Evolutionary conservation across 1,140 invertebrate species (phyloP).

Genomic region (Chrysomallon squamiferum): DNA sequence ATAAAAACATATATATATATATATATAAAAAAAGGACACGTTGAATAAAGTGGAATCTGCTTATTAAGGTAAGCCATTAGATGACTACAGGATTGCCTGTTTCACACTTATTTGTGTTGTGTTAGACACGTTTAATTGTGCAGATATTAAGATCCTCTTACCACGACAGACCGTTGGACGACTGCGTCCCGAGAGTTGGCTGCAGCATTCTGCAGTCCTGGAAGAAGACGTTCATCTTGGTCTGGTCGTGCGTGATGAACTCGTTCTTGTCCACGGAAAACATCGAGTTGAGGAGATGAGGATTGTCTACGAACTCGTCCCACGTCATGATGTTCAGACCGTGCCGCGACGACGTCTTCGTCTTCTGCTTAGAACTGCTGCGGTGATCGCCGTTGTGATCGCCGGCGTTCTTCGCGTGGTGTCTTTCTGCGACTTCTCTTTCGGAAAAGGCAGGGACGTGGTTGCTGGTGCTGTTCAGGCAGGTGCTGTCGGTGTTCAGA

Average conservation of each 20-base stretch:
- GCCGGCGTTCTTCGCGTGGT: neutral
- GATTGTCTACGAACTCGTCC: slow-evolving; percentile 39
- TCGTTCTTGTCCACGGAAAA: slow-evolving; percentile 34
- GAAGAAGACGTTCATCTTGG: slow-evolving; percentile 44
- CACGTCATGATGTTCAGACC: slow-evolving; percentile 38
- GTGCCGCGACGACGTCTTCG: neutral
- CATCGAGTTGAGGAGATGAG: slow-evolving; percentile 29
- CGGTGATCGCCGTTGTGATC: neutral
- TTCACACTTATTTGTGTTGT: too few species aligned
- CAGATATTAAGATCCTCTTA: too few species aligned
- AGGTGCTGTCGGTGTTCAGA: too few species aligned
- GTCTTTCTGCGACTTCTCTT: neutral
- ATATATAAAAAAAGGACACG: too few species aligned
- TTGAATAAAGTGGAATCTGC: too few species aligned
- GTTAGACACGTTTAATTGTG: too few species aligned
- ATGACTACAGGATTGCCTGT: too few species aligned
- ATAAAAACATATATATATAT: too few species aligned
- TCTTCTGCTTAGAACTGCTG: too few species aligned
- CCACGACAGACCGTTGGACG: slow-evolving; percentile 39
- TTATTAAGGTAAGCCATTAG: too few species aligned
- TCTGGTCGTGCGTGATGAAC: slow-evolving; percentile 34
- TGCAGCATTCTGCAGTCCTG: slow-evolving; percentile 37
- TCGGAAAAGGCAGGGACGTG: neutral
- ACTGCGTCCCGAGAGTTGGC: slow-evolving; percentile 34
- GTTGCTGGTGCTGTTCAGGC: neutral